Percentiles rank a stretch among this genome's conserved stretches.
These are phyloP conservation scores for Tychaedon coryphoeus DNA, from an alignment of 2,113 vertebrate genomes.

Conservation along the genomic window DNA sequence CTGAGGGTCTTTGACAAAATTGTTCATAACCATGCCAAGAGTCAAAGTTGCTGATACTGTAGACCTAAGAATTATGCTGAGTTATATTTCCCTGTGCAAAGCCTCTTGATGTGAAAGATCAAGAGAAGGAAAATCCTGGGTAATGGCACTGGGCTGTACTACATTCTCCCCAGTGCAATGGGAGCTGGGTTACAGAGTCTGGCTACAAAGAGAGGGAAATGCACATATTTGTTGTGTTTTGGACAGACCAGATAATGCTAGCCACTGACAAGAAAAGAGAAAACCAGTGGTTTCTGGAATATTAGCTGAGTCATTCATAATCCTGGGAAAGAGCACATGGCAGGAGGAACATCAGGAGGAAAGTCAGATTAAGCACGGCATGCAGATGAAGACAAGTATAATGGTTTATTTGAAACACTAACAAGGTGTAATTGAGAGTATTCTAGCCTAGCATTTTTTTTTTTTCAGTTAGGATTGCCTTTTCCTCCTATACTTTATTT, in stretches of 20 bases:
- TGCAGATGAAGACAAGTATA: background rate
- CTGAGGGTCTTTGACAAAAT: background rate
- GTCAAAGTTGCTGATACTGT: background rate
- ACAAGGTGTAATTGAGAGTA: background rate
- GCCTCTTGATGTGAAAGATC: background rate
- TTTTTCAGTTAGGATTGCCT: background rate
- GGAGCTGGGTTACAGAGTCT: background rate
- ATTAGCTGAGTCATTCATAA: background rate
- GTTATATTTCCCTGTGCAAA: background rate
- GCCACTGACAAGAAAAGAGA: background rate
- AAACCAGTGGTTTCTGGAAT: background rate
- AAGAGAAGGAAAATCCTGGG: background rate
- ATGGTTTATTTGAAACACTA: background rate
- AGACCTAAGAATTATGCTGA: background rate
- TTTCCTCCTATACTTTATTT: background rate
- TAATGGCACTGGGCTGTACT: background rate
- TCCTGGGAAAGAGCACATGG: background rate
- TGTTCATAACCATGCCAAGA: background rate
- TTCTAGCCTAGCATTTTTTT: background rate
- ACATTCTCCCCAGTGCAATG: background rate
- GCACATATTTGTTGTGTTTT: background rate
- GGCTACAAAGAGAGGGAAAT: background rate
- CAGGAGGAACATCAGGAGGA: background rate
- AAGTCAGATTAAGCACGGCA: background rate
- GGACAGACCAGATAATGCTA: background rate